Evolutionary conservation across 2,113 vertebrate genomes (phyloP), one percentile per base, ranked within the genome.

Genomic region (Axis porcinus): DNA sequence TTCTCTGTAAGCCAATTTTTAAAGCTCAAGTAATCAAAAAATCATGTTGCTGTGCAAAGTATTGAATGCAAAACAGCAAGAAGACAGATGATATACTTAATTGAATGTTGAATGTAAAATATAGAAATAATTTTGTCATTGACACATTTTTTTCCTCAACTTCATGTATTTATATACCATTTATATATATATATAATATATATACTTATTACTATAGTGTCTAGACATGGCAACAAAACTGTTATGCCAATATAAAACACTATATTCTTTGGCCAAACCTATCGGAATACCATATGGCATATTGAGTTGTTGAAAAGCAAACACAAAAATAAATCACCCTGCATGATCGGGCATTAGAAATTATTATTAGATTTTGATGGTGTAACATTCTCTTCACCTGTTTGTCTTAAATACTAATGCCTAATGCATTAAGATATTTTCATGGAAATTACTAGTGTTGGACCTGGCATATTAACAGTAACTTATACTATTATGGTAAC

Each of bases 181-280:
- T n/a, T n/a, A n/a, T n/a, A n/a, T n/a, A n/a, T n/a, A n/a, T n/a
- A n/a, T n/a, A n/a, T n/a, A n/a, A n/a, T n/a, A n/a, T n/a, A n/a
- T n/a, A n/a, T n/a, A 96, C 43, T 78, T 97, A 97, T 89, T 91
- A 94, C 64, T 88, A 79, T 91, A 91, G 83, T 87, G 74, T 97
- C 74, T 97, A 91, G 76, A 92, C 57, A 92, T 74, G 81, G 94
- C 95, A 25, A 76, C 55, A 84, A 91, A 85, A 95, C 28, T 95
- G 76, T 60, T 47, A 96, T 78, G 76, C 27, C 84, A 92, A 84
- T 74, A 67, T 64, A 86, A 96, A 95, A 67, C 57, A 92, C 6
- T 95, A 47, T 92, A 52, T 87, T 95, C 17, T 82, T 58, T 87
- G 57, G 85, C 76, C 64, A 96, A 93, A 1, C 45, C 91, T 91